Base-by-base conservation (phyloP, 2,888 invertebrate species). In the Nomada ruficornis region DNA sequence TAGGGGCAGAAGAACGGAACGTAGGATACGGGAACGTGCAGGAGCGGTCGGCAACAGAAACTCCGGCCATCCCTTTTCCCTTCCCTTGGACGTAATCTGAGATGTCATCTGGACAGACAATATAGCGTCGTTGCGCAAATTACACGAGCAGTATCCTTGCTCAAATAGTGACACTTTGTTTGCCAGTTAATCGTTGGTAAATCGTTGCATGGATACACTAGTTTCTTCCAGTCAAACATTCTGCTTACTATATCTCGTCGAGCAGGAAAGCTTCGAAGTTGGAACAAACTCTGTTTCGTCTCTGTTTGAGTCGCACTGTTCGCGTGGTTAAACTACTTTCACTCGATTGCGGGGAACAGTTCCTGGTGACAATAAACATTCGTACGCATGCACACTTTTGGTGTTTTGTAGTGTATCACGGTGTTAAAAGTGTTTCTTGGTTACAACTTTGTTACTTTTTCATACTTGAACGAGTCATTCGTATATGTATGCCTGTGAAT, bases 31-130 rank as follows among this genome's bases (percentile, higher is more conserved):
- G 71, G 74, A 60, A 59, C 29, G 69, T 52, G 64, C 50, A 54
- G 50, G 42, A 42, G 59, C 54, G 50, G 64, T 64, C 42, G 67
- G n/a, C 18, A 55, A 65, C 47, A 47, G 70, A 74, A 82, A 69
- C 68, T 82, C 71, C 60, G 18, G 52, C 69, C 65, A 63, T 77
- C 83, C 62, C 68, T 78, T 70, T 76, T 82, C 77, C 68, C 64
- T 68, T 69, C 62, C 26, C 71, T 54, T n/a, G 68, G 26, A 71
- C 70, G 75, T 78, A 78, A 83, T 78, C 83, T 75, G 69, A 72
- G 78, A 82, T 68, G 72, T 82, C 83, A 75, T 82, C 64, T 75
- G 68, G 42, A 60, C 68, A 83, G 74, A 74, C 65, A 23, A 63
- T 68, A 69, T 47, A 64, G 11, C 55, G 57, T 52, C 26, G 74